phyloP scores from a whole-genome alignment of 1,140 invertebrate genomes.

The Penaeus indicus region DNA sequence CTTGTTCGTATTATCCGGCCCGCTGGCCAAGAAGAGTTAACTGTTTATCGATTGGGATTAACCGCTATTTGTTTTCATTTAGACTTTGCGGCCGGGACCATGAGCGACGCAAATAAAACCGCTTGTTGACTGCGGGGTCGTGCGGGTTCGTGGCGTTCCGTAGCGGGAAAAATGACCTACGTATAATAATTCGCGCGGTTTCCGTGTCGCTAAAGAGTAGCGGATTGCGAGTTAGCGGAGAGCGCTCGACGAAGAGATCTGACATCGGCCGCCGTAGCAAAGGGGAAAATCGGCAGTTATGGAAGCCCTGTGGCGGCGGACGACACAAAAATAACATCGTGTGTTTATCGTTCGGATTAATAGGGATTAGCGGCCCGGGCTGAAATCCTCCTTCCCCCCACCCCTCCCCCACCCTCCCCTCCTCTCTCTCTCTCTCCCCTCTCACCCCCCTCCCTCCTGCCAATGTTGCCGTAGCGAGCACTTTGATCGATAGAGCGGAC shows the following conservation, averaged over 20 bases:
- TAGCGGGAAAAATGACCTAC: neutral
- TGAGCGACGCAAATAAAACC: too few relatives aligned
- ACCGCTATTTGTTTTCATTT: constrained; percentile 28
- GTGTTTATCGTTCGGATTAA: constrained; percentile 30
- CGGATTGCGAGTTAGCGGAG: neutral
- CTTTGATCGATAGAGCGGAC: too few relatives aligned
- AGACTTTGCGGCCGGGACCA: neutral
- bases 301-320: neutral
- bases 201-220: neutral
- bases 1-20: constrained; percentile 11
- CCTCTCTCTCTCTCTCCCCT: neutral
- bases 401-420: neutral
- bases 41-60: constrained; percentile 32
- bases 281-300: constrained; percentile 7
- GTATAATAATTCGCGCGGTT: neutral
- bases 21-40: constrained; percentile 13
- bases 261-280: neutral
- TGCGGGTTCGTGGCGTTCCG: neutral
- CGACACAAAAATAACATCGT: constrained; percentile 25
- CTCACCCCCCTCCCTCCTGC: neutral
- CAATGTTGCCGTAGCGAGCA: neutral
- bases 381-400: neutral
- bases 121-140: neutral
- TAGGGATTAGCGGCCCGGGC: constrained; percentile 13
- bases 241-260: constrained; percentile 2